Conservation (phyloP, 2,888 invertebrate genomes). For the Coenonympha arcania region DNA sequence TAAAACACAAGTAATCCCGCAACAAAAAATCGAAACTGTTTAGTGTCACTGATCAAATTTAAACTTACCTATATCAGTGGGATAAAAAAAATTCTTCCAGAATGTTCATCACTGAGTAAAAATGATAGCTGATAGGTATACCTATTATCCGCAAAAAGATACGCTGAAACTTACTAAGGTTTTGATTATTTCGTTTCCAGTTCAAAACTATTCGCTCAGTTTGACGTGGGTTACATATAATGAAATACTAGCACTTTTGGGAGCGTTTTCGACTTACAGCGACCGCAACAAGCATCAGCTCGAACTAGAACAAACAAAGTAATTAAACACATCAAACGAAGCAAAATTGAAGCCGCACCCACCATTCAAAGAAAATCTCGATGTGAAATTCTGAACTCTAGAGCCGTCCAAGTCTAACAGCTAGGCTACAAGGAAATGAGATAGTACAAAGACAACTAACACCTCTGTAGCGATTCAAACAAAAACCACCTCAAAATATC, state of each 20-base stretch:
- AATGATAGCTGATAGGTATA: too few relatives aligned
- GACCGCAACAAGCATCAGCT: conserved; percentile 64
- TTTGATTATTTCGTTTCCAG: conserved; percentile 17
- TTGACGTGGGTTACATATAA: conserved; percentile 72
- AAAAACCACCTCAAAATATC: too few relatives aligned
- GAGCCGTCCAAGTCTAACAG: not conserved
- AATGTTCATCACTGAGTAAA: too few relatives aligned
- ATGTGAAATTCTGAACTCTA: conserved; percentile 6
- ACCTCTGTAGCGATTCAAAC: too few relatives aligned
- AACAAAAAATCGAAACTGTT: too few relatives aligned
- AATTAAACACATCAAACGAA: conserved; percentile 73
- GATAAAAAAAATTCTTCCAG: too few relatives aligned
- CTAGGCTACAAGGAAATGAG: not conserved
- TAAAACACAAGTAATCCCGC: too few relatives aligned
- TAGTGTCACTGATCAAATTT: too few relatives aligned
- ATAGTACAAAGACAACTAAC: too few relatives aligned
- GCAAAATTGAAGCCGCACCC: conserved; percentile 63
- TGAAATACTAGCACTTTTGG: conserved; percentile 66
- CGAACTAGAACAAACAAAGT: conserved; percentile 72
- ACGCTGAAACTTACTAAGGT: not conserved
- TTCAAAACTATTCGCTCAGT: conserved; percentile 65
- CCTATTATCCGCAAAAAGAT: not conserved
- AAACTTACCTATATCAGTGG: too few relatives aligned
- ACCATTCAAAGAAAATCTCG: conserved; percentile 62
- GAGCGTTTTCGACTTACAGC: conserved; percentile 63